Percentiles rank a stretch among this genome's conserved stretches.
phyloP scores from a whole-genome alignment of 1,140 invertebrate species.

The Sycophila sp. region DNA sequence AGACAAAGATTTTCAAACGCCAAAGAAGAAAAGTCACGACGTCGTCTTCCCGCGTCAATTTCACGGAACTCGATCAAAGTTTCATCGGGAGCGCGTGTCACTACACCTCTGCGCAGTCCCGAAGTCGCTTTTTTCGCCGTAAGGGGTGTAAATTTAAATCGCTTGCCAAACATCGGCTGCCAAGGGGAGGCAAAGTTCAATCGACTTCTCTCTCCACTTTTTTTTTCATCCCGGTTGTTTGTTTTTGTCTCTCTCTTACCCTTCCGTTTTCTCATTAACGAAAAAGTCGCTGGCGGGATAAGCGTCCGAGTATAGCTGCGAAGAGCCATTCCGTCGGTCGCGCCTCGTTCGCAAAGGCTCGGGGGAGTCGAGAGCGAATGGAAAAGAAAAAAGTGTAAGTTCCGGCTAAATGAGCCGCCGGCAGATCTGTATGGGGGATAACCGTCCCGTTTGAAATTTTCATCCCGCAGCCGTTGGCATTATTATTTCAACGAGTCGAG shows the following conservation, averaged over 20 bases:
- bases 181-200: background rate
- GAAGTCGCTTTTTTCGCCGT: background rate
- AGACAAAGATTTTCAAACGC: background rate
- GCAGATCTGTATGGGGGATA: too few species aligned
- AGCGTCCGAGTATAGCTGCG: background rate
- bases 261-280: background rate
- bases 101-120: background rate
- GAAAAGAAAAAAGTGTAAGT: background rate
- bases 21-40: background rate
- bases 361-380: background rate
- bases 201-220: too few species aligned
- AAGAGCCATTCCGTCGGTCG: background rate
- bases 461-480: too few species aligned
- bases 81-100: background rate
- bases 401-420: background rate
- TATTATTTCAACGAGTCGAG: too few species aligned
- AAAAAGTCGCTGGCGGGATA: background rate
- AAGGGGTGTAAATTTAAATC: conserved; percentile 2
- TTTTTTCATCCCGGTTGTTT: too few species aligned
- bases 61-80: conserved; percentile 8
- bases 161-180: background rate
- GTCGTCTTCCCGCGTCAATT: background rate
- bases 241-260: too few species aligned
- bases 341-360: too few species aligned
- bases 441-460: too few species aligned